Evolutionary conservation across 2,113 vertebrate genomes (phyloP).

Genomic region (Chroicocephalus ridibundus): DNA sequence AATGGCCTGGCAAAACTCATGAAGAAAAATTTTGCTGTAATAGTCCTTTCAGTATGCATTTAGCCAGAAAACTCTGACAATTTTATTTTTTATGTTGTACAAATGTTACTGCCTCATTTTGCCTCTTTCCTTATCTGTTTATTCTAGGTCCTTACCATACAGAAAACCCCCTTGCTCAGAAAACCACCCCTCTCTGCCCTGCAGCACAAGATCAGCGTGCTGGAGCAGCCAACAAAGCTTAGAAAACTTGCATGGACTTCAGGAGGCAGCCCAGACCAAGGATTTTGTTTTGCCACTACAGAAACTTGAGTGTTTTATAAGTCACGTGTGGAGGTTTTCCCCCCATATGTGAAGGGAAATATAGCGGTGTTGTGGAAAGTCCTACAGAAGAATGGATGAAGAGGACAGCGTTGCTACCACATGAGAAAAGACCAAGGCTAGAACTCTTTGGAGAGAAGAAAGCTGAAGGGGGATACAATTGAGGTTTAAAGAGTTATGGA

Average conservation of each 20-base stretch:
- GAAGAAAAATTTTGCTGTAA: background rate
- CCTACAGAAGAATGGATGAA: background rate
- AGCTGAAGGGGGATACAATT: background rate
- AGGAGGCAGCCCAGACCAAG: background rate
- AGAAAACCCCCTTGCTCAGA: background rate
- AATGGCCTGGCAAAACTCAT: background rate
- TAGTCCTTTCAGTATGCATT: background rate
- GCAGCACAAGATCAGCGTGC: background rate
- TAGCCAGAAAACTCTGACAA: background rate
- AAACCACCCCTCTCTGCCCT: background rate
- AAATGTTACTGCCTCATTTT: background rate
- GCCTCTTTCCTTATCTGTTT: background rate
- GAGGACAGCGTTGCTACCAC: rapidly evolving
- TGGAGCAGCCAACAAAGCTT: background rate
- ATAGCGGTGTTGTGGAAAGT: background rate
- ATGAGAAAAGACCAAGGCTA: background rate
- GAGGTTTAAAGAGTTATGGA: background rate
- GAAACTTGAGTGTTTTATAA: background rate
- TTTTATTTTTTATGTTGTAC: background rate
- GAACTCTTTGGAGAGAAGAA: background rate
- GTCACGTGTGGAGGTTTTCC: rapidly evolving
- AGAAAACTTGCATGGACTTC: background rate
- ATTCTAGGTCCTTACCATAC: background rate
- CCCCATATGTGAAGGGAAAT: background rate
- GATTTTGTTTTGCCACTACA: background rate